Percentiles rank a stretch among this genome's conserved stretches.
These are phyloP conservation scores for Rhea pennata DNA, from an alignment of 2,113 vertebrate genomes.

Conservation along the genomic window DNA sequence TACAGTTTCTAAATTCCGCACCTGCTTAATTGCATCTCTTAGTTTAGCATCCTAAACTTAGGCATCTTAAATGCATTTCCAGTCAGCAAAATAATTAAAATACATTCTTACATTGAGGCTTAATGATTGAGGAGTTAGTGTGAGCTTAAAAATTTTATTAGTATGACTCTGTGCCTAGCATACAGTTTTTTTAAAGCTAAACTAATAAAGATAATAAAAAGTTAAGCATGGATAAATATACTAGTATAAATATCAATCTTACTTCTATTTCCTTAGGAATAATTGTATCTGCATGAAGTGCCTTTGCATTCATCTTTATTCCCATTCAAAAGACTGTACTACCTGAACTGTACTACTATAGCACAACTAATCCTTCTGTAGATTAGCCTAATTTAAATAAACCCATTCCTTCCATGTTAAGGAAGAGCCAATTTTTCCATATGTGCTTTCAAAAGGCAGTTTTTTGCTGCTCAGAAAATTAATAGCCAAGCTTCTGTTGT, in stretches of 20 bases:
- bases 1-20: background rate
- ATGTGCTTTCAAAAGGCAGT: background rate
- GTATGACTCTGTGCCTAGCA: background rate
- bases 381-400: background rate
- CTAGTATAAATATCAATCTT: background rate
- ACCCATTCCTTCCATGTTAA: rapidly evolving
- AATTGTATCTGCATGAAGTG: background rate
- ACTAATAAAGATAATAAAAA: background rate
- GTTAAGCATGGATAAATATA: background rate
- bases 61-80: background rate
- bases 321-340: background rate
- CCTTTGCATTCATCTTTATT: background rate
- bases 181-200: background rate
- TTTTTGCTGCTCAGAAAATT: background rate
- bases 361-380: background rate
- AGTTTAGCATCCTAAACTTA: background rate
- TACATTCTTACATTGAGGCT: background rate
- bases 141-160: background rate
- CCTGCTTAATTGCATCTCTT: background rate
- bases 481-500: background rate
- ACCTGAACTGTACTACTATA: background rate
- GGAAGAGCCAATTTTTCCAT: background rate
- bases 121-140: background rate
- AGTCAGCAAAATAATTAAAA: slow-evolving; percentile 5
- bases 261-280: background rate